phyloP scores from a whole-genome alignment of 2,797 vertebrate genomes.

The Eutrigla gurnardus region DNA sequence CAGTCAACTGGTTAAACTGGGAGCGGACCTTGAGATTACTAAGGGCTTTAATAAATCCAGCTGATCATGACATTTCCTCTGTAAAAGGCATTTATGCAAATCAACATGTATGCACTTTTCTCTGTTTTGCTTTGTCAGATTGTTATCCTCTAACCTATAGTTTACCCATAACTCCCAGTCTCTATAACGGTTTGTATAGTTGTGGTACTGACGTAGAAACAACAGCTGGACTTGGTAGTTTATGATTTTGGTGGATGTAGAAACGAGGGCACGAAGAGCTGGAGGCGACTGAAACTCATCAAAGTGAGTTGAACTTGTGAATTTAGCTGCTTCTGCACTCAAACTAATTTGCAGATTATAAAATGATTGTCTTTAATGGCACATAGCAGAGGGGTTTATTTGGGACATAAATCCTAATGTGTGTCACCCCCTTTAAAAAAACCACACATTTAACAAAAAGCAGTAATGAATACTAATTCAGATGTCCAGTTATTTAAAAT shows the following conservation, averaged over 20 bases:
- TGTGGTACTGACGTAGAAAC: neutral
- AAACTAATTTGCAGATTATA: neutral
- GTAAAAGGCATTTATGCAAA: too few species aligned
- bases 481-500: neutral
- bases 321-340: neutral
- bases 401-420: neutral
- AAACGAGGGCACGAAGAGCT: neutral
- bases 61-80: too few species aligned
- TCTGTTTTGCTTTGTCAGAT: too few species aligned
- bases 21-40: neutral
- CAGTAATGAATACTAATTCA: neutral
- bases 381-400: neutral
- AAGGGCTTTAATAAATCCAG: neutral
- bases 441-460: neutral
- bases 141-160: neutral
- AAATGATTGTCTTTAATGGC: neutral
- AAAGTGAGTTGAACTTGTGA: neutral
- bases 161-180: neutral
- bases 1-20: neutral
- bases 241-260: neutral
- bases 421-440: neutral
- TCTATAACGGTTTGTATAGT: neutral
- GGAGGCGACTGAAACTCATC: neutral
- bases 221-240: neutral
- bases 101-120: too few species aligned